Evolutionary conservation across 2,797 vertebrate species (phyloP).

Genomic region (Loriculus beryllinus): DNA sequence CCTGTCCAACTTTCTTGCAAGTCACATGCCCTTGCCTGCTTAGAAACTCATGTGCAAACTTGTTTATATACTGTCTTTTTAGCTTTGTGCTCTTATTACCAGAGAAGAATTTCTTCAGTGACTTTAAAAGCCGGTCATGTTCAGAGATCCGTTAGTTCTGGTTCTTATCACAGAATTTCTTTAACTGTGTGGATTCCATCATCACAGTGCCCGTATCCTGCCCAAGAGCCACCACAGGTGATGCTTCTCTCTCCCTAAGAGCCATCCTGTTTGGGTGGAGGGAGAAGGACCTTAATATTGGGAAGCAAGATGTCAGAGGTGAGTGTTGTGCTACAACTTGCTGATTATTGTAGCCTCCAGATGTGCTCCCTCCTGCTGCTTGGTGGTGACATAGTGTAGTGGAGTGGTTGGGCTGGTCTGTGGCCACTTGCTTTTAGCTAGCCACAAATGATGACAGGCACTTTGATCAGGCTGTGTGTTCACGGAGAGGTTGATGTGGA

Average conservation of each 20-base stretch:
- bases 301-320: not conserved
- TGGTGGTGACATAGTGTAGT: fast-evolving
- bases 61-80: not conserved
- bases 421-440: not conserved
- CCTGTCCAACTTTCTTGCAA: not conserved
- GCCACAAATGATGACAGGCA: fast-evolving
- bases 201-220: fast-evolving
- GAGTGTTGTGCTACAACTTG: not conserved
- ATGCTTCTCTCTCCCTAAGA: not conserved
- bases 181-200: not conserved
- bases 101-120: not conserved
- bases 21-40: not conserved
- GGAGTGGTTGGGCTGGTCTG: not conserved
- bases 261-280: not conserved
- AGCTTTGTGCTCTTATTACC: not conserved
- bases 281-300: not conserved
- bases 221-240: not conserved
- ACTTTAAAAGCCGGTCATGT: not conserved
- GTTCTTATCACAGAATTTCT: not conserved
- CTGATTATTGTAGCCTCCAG: not conserved
- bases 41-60: not conserved
- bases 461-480: no score
- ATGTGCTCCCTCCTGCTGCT: not conserved
- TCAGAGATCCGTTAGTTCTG: not conserved
- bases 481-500: not conserved